Percentiles rank a stretch among this genome's conserved stretches.
phyloP scores from a whole-genome alignment of 1,140 invertebrate genomes.

The Babylonia areolata region DNA sequence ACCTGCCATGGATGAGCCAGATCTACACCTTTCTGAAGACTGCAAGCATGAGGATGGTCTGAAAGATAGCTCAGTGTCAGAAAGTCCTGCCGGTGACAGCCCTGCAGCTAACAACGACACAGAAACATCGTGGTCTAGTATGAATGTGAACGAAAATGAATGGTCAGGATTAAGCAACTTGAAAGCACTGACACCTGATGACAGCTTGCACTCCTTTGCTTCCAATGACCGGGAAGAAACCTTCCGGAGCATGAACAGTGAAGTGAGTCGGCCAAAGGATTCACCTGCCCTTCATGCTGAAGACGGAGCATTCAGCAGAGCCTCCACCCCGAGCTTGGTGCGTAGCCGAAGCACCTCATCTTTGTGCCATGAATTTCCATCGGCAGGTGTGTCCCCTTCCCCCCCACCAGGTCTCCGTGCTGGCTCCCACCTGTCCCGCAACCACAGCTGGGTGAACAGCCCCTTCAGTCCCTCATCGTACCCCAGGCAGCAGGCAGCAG shows the following conservation, averaged over 20 bases:
- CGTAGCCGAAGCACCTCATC: slow-evolving; percentile 28
- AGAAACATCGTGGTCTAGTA: slow-evolving; percentile 28
- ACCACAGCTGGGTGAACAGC: slow-evolving; percentile 21
- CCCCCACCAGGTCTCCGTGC: slow-evolving; percentile 19
- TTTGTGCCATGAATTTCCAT: slow-evolving; percentile 23
- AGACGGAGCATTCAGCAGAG: neutral
- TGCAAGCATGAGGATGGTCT: neutral
- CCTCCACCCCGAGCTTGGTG: neutral
- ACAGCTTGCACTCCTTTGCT: slow-evolving; percentile 29
- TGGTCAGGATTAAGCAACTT: slow-evolving; percentile 25
- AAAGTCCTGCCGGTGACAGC: neutral
- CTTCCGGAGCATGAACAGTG: neutral
- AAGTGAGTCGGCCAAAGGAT: neutral
- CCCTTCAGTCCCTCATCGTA: neutral
- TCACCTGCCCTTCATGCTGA: neutral
- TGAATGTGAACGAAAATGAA: slow-evolving; percentile 33
- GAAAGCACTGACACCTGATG: slow-evolving; percentile 21
- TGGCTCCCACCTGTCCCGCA: neutral
- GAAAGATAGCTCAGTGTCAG: neutral
- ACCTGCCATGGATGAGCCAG: neutral
- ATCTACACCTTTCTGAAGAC: neutral
- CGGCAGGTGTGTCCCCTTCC: slow-evolving; percentile 21
- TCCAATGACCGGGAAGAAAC: slow-evolving; percentile 23
- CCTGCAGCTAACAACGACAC: neutral
- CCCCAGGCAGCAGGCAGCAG: neutral